Evolutionary conservation across 64 coral and sea anemone genomes (phyloP).

Genomic region (Hydrozoanthus tunicans): DNA sequence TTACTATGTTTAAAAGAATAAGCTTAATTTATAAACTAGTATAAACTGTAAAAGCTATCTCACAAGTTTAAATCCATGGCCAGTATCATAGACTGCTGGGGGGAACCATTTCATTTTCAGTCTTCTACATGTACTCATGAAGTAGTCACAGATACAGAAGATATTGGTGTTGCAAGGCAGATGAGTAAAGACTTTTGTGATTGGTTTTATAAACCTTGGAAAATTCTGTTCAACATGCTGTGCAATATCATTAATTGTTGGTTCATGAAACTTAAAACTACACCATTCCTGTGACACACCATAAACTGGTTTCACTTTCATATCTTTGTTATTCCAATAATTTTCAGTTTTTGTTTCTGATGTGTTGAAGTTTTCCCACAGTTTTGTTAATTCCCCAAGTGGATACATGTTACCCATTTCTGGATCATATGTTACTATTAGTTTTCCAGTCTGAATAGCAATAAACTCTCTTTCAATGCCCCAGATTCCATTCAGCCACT

Average conservation of each 20-base stretch:
- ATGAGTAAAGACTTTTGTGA: slow-evolving; percentile 84
- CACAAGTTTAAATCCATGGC: slow-evolving; percentile 93
- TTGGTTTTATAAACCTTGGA: slow-evolving; percentile 84
- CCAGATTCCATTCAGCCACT: slow-evolving; percentile 86
- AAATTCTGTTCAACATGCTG: slow-evolving; percentile 90
- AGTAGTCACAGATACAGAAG: slow-evolving; percentile 67
- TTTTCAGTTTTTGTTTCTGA: slow-evolving; percentile 55
- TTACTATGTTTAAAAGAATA: too few relatives aligned
- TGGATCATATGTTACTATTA: slow-evolving; percentile 62
- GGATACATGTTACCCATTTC: slow-evolving; percentile 81
- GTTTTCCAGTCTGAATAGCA: slow-evolving; percentile 88
- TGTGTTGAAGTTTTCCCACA: slow-evolving; percentile 80
- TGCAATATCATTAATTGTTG: slow-evolving; percentile 83
- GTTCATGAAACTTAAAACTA: slow-evolving; percentile 93
- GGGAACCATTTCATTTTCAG: slow-evolving; percentile 91
- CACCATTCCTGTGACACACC: slow-evolving; percentile 90
- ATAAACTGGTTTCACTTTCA: slow-evolving; percentile 83
- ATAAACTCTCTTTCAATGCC: slow-evolving; percentile 75
- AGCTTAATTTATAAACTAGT: too few relatives aligned
- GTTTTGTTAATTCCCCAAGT: slow-evolving; percentile 85
- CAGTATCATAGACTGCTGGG: slow-evolving; percentile 85
- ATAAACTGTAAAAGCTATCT: not conserved
- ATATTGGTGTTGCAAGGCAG: slow-evolving; percentile 81
- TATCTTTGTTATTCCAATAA: slow-evolving; percentile 61
- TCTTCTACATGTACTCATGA: slow-evolving; percentile 57